These are phyloP conservation scores for Pollenia angustigena DNA, from an alignment of 2,888 invertebrate species.

Conservation along the genomic window DNA sequence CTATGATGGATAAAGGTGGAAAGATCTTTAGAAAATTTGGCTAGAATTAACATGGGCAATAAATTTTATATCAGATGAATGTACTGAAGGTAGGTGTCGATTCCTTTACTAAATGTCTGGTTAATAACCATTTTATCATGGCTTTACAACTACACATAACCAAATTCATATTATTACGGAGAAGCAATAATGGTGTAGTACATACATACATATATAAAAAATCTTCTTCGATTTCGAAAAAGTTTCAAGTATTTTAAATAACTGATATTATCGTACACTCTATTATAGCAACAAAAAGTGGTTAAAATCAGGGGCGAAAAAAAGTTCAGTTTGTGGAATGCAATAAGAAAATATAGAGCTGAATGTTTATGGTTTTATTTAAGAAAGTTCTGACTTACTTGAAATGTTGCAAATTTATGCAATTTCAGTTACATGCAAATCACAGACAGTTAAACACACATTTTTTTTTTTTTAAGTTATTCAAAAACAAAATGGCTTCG, in stretches of 20 bases:
- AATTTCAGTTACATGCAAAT: constrained; percentile 73
- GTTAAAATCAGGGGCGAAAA: constrained; percentile 41
- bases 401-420: constrained; percentile 69
- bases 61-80: no score
- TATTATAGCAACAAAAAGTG: constrained; percentile 44
- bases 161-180: no score
- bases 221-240: no score
- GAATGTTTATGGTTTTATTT: constrained; percentile 40
- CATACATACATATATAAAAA: no score
- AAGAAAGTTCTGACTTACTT: constrained; percentile 61
- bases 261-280: background rate
- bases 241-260: background rate
- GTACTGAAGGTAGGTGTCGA: no score
- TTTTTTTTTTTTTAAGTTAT: constrained; percentile 52
- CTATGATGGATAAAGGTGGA: no score
- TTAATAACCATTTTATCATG: no score
- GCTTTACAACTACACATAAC: no score
- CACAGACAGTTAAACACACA: constrained; percentile 44
- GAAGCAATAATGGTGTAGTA: no score
- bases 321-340: constrained; percentile 44
- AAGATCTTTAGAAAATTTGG: no score
- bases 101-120: no score
- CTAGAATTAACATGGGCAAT: no score
- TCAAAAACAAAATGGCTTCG: constrained; percentile 75
- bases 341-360: constrained; percentile 33